A percentile compares a stretch with the other conserved stretches of the same genome.
phyloP scores from a whole-genome alignment of 2,797 vertebrate species.

The Gobio occitaniae region DNA sequence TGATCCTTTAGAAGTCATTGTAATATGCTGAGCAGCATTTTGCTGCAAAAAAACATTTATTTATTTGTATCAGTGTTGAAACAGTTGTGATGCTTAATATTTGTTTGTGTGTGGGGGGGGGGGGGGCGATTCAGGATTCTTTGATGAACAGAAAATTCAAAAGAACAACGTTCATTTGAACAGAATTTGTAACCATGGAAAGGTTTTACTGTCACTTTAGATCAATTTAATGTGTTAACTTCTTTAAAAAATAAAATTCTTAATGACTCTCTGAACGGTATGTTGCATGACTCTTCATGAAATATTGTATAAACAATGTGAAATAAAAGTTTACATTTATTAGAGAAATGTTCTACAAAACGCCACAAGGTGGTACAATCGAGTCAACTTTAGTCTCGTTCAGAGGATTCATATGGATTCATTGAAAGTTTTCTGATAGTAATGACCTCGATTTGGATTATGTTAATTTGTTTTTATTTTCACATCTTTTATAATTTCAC shows the following conservation, averaged over 20 bases:
- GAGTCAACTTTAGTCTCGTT: not conserved
- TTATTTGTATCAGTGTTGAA: not conserved
- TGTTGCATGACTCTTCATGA: not conserved
- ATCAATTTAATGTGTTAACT: not conserved
- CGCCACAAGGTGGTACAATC: conserved; percentile 18
- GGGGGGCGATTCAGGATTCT: not conserved
- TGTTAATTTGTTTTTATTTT: not conserved
- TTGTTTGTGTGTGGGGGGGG: no score
- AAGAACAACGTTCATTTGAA: not conserved
- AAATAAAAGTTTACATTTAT: not conserved
- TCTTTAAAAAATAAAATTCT: not conserved
- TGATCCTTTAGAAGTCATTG: not conserved
- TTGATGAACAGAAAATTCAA: not conserved
- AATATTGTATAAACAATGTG: not conserved
- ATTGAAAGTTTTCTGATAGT: not conserved
- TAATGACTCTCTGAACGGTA: not conserved
- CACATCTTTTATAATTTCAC: not conserved
- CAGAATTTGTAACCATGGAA: not conserved
- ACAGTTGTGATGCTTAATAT: not conserved
- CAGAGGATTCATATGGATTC: not conserved
- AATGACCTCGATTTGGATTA: not conserved
- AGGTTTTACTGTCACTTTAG: not conserved
- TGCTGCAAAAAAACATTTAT: not conserved
- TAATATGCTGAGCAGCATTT: not conserved
- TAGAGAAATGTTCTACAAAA: not conserved